Percentiles rank a stretch among this genome's conserved stretches.
phyloP scores from a whole-genome alignment of 2,797 vertebrate genomes.

The Pseudomugil tenellus region DNA sequence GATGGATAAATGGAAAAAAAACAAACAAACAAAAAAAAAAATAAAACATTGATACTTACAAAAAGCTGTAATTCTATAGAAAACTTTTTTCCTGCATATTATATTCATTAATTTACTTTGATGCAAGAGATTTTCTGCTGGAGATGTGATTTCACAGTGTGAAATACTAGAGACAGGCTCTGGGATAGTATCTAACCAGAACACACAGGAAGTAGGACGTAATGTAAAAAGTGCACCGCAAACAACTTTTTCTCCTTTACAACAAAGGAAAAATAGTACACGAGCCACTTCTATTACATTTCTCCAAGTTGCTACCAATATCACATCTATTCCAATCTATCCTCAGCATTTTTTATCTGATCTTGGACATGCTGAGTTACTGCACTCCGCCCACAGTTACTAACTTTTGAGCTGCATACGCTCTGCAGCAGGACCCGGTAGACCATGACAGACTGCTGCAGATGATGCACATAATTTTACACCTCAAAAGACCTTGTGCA shows the following conservation, averaged over 20 bases:
- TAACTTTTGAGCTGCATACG: neutral
- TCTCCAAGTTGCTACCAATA: neutral
- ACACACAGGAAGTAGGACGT: neutral
- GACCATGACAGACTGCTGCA: neutral
- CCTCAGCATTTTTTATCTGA: neutral
- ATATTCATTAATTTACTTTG: neutral
- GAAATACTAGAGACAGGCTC: neutral
- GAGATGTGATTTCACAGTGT: neutral
- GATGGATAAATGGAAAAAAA: too few species aligned
- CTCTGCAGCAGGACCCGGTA: neutral
- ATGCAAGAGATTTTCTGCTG: neutral
- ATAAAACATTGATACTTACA: conserved; percentile 1
- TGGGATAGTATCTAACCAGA: neutral
- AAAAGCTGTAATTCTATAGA: neutral
- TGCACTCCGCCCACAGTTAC: neutral
- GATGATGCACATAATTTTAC: neutral
- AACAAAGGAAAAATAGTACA: neutral
- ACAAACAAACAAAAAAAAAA: too few species aligned
- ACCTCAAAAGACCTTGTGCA: neutral
- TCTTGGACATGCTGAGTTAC: neutral
- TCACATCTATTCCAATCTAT: neutral
- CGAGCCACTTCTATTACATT: neutral
- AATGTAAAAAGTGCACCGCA: neutral
- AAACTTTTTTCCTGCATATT: neutral
- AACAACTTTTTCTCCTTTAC: neutral